Base-by-base conservation (phyloP, 1,140 invertebrate genomes). In the Mizuhopecten yessoensis region DNA sequence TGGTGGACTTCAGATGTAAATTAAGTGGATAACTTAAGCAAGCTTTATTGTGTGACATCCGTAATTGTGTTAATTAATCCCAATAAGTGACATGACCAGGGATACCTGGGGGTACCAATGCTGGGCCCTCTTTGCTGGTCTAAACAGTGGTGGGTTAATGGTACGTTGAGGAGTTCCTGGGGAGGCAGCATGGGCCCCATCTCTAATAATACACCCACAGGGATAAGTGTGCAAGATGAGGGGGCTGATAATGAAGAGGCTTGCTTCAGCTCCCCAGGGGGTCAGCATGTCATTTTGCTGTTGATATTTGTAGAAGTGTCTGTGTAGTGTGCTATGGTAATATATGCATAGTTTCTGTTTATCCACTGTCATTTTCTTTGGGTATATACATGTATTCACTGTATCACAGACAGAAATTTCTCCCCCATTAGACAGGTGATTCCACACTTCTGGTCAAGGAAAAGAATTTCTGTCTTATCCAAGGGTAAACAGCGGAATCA, bases 251-350 rank as follows among this genome's bases (percentile, higher is more conserved):
- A 75, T 75, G 57, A 29, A 7, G 57, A 29, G 57, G 5, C 57
- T 75, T n/a, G 5, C 57, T n/a, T 75, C 57, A 75, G 57, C 57
- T 75, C 57, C 57, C 57, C 29, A 5, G 57, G 57, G 57, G 57
- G 57, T 75, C 57, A 75, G 57, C 57, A 75, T 75, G 57, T 75
- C 57, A 75, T n/a, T 75, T 75, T 75, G 57, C 5, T n/a, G 23
- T 5, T 39, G 36, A 13, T 39, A 39, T 39, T n/a, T n/a, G n/a
- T n/a, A n/a, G n/a, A n/a, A n/a, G n/a, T n/a, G n/a, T n/a, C n/a
- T n/a, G n/a, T n/a, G n/a, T n/a, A n/a, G n/a, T n/a, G n/a, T n/a
- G n/a, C n/a, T n/a, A n/a, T n/a, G 45, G 45, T 49, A 49, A 49
- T 49, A 49, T 49, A n/a, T n/a, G n/a, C n/a, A n/a, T n/a, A n/a